phyloP scores from a whole-genome alignment of 2,113 vertebrate species.

The Phalacrocorax brasilianus region DNA sequence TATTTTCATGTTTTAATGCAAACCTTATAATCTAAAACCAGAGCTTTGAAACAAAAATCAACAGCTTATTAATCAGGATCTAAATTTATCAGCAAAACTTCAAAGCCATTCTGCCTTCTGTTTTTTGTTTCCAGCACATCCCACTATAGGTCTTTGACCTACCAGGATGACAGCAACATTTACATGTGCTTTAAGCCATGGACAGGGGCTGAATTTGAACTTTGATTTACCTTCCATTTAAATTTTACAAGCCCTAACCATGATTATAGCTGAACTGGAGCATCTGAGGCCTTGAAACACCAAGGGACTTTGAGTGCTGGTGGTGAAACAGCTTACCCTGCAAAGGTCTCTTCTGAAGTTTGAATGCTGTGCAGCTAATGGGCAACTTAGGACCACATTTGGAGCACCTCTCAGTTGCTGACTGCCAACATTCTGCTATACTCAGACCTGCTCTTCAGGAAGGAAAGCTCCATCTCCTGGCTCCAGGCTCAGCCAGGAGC shows the following conservation, averaged over 20 bases:
- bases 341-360: not conserved
- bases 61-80: not conserved
- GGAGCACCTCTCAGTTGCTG: not conserved
- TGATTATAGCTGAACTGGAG: not conserved
- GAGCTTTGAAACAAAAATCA: not conserved
- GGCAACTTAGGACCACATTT: not conserved
- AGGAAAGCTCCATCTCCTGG: fast-evolving
- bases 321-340: not conserved
- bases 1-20: not conserved
- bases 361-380: not conserved
- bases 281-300: not conserved
- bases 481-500: not conserved
- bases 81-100: not conserved
- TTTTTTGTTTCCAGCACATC: not conserved
- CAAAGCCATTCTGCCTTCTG: not conserved
- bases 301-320: not conserved
- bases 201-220: not conserved
- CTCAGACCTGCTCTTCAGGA: not conserved
- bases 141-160: not conserved
- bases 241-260: not conserved
- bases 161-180: not conserved
- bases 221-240: not conserved
- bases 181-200: not conserved
- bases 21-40: not conserved
- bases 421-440: not conserved